Conservation (phyloP, 2,113 vertebrate genomes). For the Aix galericulata region DNA sequence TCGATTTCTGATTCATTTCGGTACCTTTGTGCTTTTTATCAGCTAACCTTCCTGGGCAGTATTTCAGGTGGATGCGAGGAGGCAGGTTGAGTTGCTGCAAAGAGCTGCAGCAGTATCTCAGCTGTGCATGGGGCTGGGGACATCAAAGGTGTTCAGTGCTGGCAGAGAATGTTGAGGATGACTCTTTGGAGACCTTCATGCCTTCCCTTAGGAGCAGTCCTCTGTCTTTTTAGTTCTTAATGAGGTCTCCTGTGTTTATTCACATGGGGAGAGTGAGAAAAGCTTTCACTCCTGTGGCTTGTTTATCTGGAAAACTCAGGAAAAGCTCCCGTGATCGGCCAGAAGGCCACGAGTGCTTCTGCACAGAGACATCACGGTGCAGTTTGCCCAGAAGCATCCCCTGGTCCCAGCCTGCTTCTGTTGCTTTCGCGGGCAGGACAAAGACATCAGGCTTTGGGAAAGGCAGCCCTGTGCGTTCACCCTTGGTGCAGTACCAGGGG, state of each 20-base stretch:
- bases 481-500: constrained; percentile 41
- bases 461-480: background rate
- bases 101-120: background rate
- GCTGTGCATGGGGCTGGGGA: background rate
- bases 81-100: background rate
- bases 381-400: background rate
- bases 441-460: constrained; percentile 9
- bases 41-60: background rate
- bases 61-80: background rate
- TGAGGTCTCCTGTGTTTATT: background rate
- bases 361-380: background rate
- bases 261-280: background rate
- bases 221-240: background rate
- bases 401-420: background rate
- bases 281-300: constrained; percentile 49
- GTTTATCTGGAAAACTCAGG: constrained; percentile 49
- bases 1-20: constrained; percentile 4
- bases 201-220: background rate
- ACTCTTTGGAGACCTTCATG: background rate
- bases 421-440: constrained; percentile 1
- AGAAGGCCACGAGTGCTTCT: background rate
- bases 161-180: background rate
- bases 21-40: background rate
- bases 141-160: background rate
- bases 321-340: background rate